phyloP scores from a whole-genome alignment of 2,113 vertebrate species.

The Delphinapterus leucas region DNA sequence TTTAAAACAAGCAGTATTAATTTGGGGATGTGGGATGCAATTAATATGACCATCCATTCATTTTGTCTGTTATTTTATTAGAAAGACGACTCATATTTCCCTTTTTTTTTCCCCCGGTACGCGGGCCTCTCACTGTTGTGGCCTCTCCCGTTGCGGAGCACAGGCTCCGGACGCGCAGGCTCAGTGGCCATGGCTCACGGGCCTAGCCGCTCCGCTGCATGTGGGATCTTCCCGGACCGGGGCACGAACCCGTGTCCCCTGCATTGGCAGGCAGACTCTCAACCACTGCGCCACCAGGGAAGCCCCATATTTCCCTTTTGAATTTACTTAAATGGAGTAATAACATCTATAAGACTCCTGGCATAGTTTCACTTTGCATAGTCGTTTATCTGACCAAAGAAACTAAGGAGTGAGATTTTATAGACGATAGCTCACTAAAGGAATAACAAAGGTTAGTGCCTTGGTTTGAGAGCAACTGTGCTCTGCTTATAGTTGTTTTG shows the following conservation, averaged over 20 bases:
- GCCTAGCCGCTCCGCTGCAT: too few relatives aligned
- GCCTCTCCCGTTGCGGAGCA: too few relatives aligned
- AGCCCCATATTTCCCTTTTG: neutral
- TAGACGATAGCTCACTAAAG: neutral
- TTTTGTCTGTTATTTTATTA: neutral
- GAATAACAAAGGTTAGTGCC: neutral
- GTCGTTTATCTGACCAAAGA: neutral
- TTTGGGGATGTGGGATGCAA: neutral
- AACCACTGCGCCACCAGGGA: too few relatives aligned
- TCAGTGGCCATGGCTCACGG: too few relatives aligned
- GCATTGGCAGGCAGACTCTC: too few relatives aligned
- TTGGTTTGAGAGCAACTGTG: neutral
- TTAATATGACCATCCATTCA: neutral
- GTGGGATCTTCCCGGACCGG: too few relatives aligned
- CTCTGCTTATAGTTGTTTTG: neutral
- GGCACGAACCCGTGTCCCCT: too few relatives aligned
- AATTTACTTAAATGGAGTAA: neutral
- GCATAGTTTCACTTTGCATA: neutral
- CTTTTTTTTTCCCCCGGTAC: neutral
- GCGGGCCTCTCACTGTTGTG: too few relatives aligned
- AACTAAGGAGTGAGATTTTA: slow-evolving; percentile 1
- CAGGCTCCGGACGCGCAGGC: too few relatives aligned
- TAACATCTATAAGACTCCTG: neutral
- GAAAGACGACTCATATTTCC: neutral
- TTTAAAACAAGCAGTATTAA: neutral